These are phyloP conservation scores for Subanguina moxae DNA, from an alignment of 1,140 invertebrate species.

Conservation along the genomic window DNA sequence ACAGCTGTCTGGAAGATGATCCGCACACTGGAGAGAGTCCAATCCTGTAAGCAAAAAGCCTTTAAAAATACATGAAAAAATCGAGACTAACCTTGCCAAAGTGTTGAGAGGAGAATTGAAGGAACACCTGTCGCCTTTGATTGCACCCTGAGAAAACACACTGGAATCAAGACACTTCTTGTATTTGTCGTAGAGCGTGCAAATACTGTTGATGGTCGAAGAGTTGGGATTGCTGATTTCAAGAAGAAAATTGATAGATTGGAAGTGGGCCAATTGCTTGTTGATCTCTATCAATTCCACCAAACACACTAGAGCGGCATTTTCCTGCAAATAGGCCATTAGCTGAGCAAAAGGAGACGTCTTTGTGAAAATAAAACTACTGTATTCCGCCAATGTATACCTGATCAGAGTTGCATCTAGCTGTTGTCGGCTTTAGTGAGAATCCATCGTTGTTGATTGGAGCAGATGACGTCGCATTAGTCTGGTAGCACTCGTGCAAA, in stretches of 20 bases:
- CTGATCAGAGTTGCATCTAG: conserved; percentile 49
- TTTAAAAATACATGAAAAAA: no score
- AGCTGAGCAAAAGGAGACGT: no score
- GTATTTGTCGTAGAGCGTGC: conserved; percentile 48
- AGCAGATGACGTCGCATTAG: conserved; percentile 24
- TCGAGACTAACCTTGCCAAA: conserved; percentile 37
- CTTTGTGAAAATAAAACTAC: conserved; percentile 14
- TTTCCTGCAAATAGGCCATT: conserved; percentile 54
- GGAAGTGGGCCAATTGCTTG: conserved; percentile 44
- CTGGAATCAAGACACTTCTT: conserved; percentile 46
- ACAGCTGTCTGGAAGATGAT: conserved; percentile 37
- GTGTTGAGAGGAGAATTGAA: conserved; percentile 57
- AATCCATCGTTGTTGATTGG: conserved; percentile 35
- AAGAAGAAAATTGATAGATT: conserved; percentile 51
- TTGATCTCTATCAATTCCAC: conserved; percentile 56
- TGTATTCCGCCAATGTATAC: conserved; percentile 21
- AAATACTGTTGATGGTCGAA: conserved; percentile 38
- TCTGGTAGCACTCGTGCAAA: conserved; percentile 45
- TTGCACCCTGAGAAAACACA: conserved; percentile 46
- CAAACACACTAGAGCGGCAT: conserved; percentile 51
- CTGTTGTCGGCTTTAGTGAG: conserved; percentile 37
- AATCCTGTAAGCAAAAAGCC: conserved; percentile 36
- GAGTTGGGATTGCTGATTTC: conserved; percentile 34
- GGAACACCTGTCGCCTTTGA: conserved; percentile 39
- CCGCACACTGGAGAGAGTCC: conserved; percentile 54